Percentiles rank a stretch among this genome's conserved stretches.
These are phyloP conservation scores for Lamprotornis superbus DNA, from an alignment of 2,113 vertebrate genomes.

Conservation along the genomic window DNA sequence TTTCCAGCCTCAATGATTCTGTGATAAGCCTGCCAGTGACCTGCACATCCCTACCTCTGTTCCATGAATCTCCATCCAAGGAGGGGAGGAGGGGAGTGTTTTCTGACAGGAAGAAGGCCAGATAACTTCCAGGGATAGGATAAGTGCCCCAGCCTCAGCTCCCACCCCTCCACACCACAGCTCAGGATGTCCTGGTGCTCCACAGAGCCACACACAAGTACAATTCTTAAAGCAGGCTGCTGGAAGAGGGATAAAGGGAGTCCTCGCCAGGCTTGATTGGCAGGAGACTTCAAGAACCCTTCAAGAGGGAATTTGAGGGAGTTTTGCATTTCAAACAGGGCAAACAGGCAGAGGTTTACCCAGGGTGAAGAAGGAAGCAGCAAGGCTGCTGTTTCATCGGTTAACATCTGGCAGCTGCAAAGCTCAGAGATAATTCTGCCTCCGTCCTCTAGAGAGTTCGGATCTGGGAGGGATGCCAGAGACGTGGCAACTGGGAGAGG, in stretches of 20 bases:
- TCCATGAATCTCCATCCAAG: neutral
- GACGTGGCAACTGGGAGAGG: neutral
- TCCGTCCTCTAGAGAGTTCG: neutral
- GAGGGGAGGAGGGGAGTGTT: neutral
- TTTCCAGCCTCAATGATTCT: neutral
- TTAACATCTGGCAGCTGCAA: slow-evolving; percentile 54
- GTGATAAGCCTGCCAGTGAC: neutral
- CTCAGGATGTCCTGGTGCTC: accelerated
- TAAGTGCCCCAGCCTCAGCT: neutral
- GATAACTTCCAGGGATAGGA: neutral
- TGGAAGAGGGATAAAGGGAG: neutral
- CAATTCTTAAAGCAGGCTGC: neutral
- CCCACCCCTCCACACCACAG: neutral
- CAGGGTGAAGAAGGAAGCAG: neutral
- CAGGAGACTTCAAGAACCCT: neutral
- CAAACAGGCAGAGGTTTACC: slow-evolving; percentile 2
- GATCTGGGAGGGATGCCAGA: slow-evolving; percentile 58
- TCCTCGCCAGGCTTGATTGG: neutral
- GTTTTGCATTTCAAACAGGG: slow-evolving; percentile 43
- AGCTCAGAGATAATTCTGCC: slow-evolving; percentile 50
- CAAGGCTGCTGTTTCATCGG: neutral
- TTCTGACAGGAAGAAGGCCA: neutral
- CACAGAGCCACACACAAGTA: neutral
- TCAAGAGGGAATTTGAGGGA: neutral
- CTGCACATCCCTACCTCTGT: neutral